Evolutionary conservation across 2,888 invertebrate species (phyloP).

Genomic region (Agrotis exclamationis): DNA sequence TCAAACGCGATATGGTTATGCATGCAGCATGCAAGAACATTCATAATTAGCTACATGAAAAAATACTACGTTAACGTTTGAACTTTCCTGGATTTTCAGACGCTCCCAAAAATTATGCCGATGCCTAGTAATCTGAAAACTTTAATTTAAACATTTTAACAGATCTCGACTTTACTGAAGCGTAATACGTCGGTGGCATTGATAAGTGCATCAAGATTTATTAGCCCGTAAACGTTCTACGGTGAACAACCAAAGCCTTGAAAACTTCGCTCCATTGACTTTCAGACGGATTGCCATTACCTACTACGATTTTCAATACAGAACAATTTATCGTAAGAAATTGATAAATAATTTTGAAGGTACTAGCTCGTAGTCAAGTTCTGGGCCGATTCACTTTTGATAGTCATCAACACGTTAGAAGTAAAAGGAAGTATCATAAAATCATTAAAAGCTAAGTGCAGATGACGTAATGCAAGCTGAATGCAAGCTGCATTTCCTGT

Average conservation of each 20-base stretch:
- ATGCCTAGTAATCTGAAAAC: neutral
- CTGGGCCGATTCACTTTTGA: neutral
- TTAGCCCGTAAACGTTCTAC: conserved; percentile 23
- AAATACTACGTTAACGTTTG: neutral
- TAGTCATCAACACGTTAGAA: neutral
- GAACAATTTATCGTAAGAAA: neutral
- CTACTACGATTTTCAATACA: neutral
- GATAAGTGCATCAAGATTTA: conserved; percentile 23
- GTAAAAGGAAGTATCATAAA: neutral
- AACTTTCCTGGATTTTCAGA: neutral
- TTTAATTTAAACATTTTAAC: neutral
- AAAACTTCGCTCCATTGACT: conserved; percentile 10
- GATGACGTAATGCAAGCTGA: conserved; percentile 39
- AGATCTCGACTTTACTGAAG: conserved; percentile 7
- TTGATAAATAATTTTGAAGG: neutral
- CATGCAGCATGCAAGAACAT: neutral
- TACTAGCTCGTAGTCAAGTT: neutral
- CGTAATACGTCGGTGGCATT: conserved; percentile 20
- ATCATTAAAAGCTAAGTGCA: conserved; percentile 5
- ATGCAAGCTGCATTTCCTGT: conserved; percentile 67
- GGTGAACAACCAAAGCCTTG: conserved; percentile 29
- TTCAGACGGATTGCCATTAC: conserved; percentile 13
- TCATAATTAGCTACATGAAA: neutral
- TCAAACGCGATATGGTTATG: conserved; percentile 2
- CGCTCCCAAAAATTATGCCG: neutral